Base-by-base conservation (phyloP, 2,113 vertebrate genomes). In the Aspiorhynchus laticeps region DNA sequence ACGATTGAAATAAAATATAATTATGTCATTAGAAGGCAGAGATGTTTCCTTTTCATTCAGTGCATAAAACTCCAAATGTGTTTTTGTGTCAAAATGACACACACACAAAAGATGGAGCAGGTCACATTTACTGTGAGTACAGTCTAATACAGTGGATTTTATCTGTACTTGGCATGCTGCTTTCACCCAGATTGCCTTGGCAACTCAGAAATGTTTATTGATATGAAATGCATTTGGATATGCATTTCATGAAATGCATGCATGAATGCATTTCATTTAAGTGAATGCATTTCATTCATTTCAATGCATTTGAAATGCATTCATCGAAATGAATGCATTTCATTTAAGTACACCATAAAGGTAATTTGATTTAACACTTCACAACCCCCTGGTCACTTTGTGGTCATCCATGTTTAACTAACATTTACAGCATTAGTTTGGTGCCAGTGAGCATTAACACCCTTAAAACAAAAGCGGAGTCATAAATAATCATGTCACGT, bases 401-500 rank as follows among this genome's bases (percentile, higher is more conserved):
- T 61, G 56, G 31, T 61, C 53, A n/a, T 26, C 53, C 78, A 63
- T 61, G 78, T 80, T 80, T 80, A 41, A 80, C 17, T 80, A 80
- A 59, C 56, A 80, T 63, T 80, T 48, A 83, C 19, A 69, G 65
- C 63, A 73, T 33, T 69, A 71, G 65, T 31, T 43, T n/a, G 38
- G 81, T 83, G 81, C 46, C 81, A 71, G 81, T 56, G 19, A 53
- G 41, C 82, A 74, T 84, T 74, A 53, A 74, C 43, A 17, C 69
- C 33, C 31, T 15, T 59, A 56, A 74, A 53, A 74, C 82, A 51
- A 71, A 48, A 71, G 65, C 15, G 1, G 56, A 84, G 74, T 74
- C 69, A 84, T 84, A 74, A 56, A 38, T 59, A 84, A 74, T 59
- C 82, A 56, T 48, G 12, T 84, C 82, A 74, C 82, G 24, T 84